Evolutionary conservation across 2,888 invertebrate genomes (phyloP).

Genomic region (Sesia apiformis): DNA sequence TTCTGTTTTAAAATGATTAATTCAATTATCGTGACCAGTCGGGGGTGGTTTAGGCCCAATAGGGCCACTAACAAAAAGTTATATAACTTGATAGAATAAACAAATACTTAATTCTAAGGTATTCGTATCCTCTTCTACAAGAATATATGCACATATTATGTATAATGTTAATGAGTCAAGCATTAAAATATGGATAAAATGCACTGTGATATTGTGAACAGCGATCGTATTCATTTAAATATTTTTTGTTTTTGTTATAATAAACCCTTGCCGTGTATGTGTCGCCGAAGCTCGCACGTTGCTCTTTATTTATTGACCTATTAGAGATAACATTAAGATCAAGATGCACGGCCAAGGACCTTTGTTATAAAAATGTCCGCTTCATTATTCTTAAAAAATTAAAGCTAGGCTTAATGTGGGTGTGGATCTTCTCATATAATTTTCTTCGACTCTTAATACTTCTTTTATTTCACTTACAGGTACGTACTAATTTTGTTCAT

Average conservation of each 20-base stretch:
- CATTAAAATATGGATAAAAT: slow-evolving; percentile 57
- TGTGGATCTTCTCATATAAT: slow-evolving; percentile 3
- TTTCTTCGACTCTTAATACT: no score
- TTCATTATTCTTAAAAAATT: slow-evolving; percentile 72
- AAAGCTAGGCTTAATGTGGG: slow-evolving; percentile 45
- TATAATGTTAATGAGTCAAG: slow-evolving; percentile 29
- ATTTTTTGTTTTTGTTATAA: slow-evolving; percentile 51
- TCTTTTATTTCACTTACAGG: no score
- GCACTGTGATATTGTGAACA: slow-evolving; percentile 48
- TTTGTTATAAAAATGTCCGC: slow-evolving; percentile 74
- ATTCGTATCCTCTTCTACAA: no score
- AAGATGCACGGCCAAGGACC: slow-evolving; percentile 74
- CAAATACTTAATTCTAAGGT: no score
- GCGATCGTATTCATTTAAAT: slow-evolving; percentile 42
- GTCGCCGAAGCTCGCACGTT: slow-evolving; percentile 72
- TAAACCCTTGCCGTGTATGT: slow-evolving; percentile 60
- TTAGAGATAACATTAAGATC: slow-evolving; percentile 75
- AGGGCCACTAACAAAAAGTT: no score
- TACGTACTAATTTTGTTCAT: no score
- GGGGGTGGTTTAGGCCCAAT: no score
- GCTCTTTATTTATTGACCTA: slow-evolving; percentile 73
- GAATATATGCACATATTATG: neutral
- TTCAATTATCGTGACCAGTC: no score
- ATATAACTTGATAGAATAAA: no score
- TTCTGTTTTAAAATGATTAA: no score